Base-by-base conservation (phyloP, 2,113 vertebrate genomes). In the Eidolon helvum region DNA sequence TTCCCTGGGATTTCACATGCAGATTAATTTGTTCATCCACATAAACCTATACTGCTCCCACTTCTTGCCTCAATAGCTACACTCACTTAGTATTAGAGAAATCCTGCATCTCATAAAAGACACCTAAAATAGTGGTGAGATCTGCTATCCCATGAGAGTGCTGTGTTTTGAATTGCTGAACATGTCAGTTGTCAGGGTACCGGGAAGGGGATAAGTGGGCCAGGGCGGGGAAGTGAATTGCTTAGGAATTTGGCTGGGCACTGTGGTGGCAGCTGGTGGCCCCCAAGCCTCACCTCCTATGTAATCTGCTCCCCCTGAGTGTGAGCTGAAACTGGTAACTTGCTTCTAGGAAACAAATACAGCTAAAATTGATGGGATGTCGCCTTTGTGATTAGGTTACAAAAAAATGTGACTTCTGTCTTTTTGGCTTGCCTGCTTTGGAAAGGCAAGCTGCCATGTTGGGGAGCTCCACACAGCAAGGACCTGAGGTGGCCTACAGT, bases 11-110 rank as follows among this genome's bases (percentile, higher is more conserved):
- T 97, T 97, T 96, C 96, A 94, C 93, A 90, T 94, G 95, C 90
- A 97, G 96, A 97, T 96, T 96, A 98, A 97, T 95, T 92, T 94
- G 85, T 89, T 95, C 92, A 95, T 87, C 63, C 91, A 35, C 78
- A 90, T 87, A 94, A 97, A 97, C 88, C 95, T 26, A 43, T 10
- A 94, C 35, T 15, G 72, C 22, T 88, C 61, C 78, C 4, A 63
- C 12, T 80, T 90, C 83, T 63, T 83, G 80, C 61, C 92, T 92
- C 77, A 78, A 71, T 15, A 92, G 48, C 85, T 24, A 18, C 40
- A 45, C 59, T 95, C 30, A 26, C 48, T 95, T 38, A 43, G 48
- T 33, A 33, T 83, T 79, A 43, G 8, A 12, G 71, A 95, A 95
- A 83, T 71, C 74, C 68, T 75, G 14, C 10, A 12, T 84, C 93